Evolutionary conservation across 2,113 vertebrate species (phyloP).

Genomic region (Pelecanoides urinatrix): DNA sequence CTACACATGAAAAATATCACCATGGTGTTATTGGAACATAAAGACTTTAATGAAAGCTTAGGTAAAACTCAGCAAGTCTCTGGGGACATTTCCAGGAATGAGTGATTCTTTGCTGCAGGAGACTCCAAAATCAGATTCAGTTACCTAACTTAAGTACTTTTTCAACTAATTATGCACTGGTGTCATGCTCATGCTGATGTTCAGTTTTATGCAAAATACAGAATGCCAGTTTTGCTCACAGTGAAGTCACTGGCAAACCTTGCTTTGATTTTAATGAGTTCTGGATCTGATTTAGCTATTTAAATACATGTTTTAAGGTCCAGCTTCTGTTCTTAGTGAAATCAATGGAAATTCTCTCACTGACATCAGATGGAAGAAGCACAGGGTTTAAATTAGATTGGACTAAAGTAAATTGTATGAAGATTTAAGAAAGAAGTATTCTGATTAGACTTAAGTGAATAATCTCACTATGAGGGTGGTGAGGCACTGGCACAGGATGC

Average conservation of each 20-base stretch:
- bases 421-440: background rate
- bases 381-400: background rate
- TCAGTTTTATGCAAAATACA: background rate
- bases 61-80: constrained; percentile 40
- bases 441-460: background rate
- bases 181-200: background rate
- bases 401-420: background rate
- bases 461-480: background rate
- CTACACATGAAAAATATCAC: constrained; percentile 9
- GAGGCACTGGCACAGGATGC: too few relatives aligned
- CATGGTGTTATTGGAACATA: background rate
- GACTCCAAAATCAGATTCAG: background rate
- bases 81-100: constrained; percentile 29
- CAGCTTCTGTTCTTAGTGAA: background rate
- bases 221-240: background rate
- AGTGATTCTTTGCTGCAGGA: constrained; percentile 12
- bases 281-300: background rate
- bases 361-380: background rate
- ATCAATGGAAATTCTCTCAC: background rate
- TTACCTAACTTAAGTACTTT: background rate
- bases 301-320: background rate
- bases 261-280: background rate
- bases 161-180: background rate
- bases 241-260: background rate
- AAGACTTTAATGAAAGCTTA: constrained; percentile 48